A percentile compares a stretch with the other conserved stretches of the same genome.
Evolutionary conservation across 2,888 invertebrate genomes (phyloP).

Genomic region (Coecobrya sp.): DNA sequence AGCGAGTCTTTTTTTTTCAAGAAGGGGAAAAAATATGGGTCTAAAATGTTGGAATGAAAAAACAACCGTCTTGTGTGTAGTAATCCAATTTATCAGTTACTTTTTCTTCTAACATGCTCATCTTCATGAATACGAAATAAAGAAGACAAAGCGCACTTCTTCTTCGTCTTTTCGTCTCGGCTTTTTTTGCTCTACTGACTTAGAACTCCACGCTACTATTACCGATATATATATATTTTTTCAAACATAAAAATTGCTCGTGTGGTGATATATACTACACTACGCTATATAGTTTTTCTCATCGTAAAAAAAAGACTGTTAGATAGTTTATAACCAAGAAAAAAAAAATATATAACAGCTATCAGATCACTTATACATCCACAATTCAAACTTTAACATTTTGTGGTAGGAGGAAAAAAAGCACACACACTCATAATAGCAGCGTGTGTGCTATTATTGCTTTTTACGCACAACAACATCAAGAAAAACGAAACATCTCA

Average conservation of each 20-base stretch:
- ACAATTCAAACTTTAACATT: constrained; percentile 21
- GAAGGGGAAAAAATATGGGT: neutral
- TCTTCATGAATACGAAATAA: constrained; percentile 36
- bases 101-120: constrained; percentile 7
- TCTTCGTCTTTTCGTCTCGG: constrained; percentile 20
- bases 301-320: constrained; percentile 52
- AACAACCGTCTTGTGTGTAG: neutral
- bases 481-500: constrained; percentile 17
- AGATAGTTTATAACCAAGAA: constrained; percentile 20
- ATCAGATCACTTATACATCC: neutral
- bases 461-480: constrained; percentile 34
- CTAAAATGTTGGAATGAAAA: neutral
- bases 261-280: neutral
- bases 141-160: constrained; percentile 1
- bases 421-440: too few species aligned
- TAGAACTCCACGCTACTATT: constrained; percentile 34
- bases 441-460: constrained; percentile 16
- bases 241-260: constrained; percentile 24
- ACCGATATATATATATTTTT: constrained; percentile 21
- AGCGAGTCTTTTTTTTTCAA: neutral
- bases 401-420: constrained; percentile 16
- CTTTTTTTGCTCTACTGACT: constrained; percentile 71
- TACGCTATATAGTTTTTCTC: constrained; percentile 39
- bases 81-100: constrained; percentile 35
- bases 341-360: too few species aligned